These are phyloP conservation scores for Cyanoderma ruficeps DNA, from an alignment of 2,113 vertebrate genomes.

Conservation along the genomic window DNA sequence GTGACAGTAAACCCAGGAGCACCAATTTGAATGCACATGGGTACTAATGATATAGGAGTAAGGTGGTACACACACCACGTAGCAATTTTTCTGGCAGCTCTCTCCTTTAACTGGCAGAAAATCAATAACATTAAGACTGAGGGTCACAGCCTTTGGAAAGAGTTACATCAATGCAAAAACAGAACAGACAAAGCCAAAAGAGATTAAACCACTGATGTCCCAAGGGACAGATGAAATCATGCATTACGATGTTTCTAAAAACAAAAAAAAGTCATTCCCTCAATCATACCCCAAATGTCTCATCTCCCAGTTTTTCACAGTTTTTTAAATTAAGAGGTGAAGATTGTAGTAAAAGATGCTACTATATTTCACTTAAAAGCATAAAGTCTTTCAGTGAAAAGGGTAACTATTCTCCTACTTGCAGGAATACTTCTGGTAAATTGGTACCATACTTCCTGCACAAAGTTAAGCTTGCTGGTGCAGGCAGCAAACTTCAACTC, in stretches of 20 bases:
- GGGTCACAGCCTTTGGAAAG: constrained; percentile 23
- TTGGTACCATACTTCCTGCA: neutral
- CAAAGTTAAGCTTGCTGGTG: neutral
- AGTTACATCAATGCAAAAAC: constrained; percentile 23
- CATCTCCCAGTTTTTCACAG: neutral
- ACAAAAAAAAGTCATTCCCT: neutral
- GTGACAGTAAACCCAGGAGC: neutral
- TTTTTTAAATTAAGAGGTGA: neutral
- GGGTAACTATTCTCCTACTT: neutral
- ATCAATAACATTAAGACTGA: constrained; percentile 3
- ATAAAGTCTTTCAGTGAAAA: neutral
- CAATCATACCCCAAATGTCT: neutral
- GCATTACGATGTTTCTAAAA: constrained; percentile 1
- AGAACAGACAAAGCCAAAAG: constrained; percentile 6
- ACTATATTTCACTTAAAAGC: neutral
- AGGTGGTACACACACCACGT: fast-evolving
- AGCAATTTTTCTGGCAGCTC: constrained; percentile 8
- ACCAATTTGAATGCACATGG: fast-evolving
- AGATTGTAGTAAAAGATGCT: neutral
- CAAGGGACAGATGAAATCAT: constrained; percentile 34
- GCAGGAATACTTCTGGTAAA: neutral
- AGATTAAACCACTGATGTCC: neutral
- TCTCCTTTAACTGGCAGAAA: constrained; percentile 1
- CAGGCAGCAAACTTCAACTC: neutral
- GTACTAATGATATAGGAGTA: neutral